Evolutionary conservation across 2,113 vertebrate species (phyloP).

Genomic region (Aphelocoma coerulescens): DNA sequence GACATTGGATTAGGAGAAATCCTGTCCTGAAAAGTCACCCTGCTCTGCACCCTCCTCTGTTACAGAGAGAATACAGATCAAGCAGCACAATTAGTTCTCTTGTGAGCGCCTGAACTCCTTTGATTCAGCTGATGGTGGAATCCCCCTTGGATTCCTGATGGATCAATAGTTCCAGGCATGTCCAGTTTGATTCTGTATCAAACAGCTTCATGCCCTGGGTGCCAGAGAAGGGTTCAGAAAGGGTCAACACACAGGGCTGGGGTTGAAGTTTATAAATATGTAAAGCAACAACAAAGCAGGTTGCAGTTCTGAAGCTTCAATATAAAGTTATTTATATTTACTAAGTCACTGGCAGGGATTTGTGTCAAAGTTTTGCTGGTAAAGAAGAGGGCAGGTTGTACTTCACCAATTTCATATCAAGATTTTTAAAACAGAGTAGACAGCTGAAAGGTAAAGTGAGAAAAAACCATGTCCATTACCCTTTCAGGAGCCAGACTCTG

Average conservation of each 20-base stretch:
- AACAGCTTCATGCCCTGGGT: not conserved
- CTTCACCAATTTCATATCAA: not conserved
- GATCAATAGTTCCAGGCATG: not conserved
- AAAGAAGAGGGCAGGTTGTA: not conserved
- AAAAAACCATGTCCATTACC: not conserved
- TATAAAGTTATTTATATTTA: not conserved
- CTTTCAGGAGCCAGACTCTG: not conserved
- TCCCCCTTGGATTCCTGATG: not conserved
- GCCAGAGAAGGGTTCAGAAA: not conserved
- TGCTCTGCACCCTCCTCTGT: not conserved
- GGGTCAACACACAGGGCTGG: not conserved
- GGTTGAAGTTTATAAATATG: not conserved
- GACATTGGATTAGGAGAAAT: not conserved
- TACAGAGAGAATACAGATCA: not conserved
- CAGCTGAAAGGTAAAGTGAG: not conserved
- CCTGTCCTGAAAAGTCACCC: not conserved
- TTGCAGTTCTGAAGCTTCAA: not conserved
- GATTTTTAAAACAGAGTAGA: not conserved
- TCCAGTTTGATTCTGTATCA: not conserved
- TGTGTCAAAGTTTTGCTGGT: not conserved
- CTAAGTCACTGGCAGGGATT: not conserved
- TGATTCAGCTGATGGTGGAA: not conserved
- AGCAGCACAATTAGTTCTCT: not conserved
- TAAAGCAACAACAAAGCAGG: not conserved
- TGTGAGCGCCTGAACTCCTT: not conserved